Base-by-base conservation (phyloP, 2,888 invertebrate genomes). In the Epinotia bilunana region DNA sequence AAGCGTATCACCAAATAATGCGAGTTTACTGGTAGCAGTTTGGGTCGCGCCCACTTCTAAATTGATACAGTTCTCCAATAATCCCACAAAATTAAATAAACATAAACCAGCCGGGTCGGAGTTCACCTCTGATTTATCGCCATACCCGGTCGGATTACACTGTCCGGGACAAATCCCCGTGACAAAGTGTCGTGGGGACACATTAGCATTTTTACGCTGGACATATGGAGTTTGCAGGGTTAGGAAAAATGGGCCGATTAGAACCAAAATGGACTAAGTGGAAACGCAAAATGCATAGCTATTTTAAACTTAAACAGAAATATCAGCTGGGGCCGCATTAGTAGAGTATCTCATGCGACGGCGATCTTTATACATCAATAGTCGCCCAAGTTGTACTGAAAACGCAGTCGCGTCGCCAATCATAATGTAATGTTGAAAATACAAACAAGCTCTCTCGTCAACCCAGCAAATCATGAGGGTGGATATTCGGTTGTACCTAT, bases 41-140 rank as follows among this genome's bases (percentile, higher is more conserved):
- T 1, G 20, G 20, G 16, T 43, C 33, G 18, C 16, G 62, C 3
- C 69, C 69, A 46, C 69, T 23, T 46, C 69, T 18, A 69, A 75
- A 75, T 75, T 72, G 72, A 75, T 67, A 72, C 75, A 75, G 64
- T 75, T 46, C 55, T 61, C 79, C 77, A 82, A 83, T 88, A 87
- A 89, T 87, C 79, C 80, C 76, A 79, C 77, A 72, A 84, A 86
- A 90, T 90, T 84, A 88, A 88, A 89, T 87, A 87, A 82, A 81
- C 84, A 84, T 84, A 84, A 84, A 83, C 77, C 80, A 80, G 78
- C 68, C 79, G 84, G 83, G 79, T 72, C 80, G 77, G 79, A 82
- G 87, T 84, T 87, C 88, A 83, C 71, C 63, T 67, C 79, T 87
- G 88, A 91, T 90, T 90, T 90, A 90, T 88, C 73, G 74, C 79